Evolutionary conservation across 1,140 invertebrate species (phyloP).

Genomic region (Nasonia vitripennis): DNA sequence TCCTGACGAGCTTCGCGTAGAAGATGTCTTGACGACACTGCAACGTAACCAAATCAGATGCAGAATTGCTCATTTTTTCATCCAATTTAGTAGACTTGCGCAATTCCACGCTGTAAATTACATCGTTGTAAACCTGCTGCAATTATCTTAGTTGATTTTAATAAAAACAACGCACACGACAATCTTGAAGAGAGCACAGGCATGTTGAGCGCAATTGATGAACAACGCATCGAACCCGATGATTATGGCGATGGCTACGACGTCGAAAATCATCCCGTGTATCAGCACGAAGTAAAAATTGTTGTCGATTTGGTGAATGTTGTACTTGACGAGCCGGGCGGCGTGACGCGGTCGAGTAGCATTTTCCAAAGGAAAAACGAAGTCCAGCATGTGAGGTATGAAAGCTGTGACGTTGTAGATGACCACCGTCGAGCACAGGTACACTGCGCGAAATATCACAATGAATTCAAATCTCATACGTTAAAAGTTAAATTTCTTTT

Average conservation of each 20-base stretch:
- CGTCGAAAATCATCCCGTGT: slow-evolving; percentile 17
- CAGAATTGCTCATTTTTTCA: background rate
- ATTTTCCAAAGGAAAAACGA: background rate
- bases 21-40: background rate
- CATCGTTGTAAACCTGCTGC: background rate
- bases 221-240: slow-evolving; percentile 18
- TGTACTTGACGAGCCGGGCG: background rate
- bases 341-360: background rate
- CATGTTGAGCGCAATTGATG: slow-evolving; percentile 10
- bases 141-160: background rate
- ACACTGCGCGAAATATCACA: background rate
- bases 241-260: background rate
- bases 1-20: background rate
- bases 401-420: background rate
- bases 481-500: background rate
- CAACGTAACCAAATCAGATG: background rate
- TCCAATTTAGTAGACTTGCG: background rate
- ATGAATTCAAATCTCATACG: background rate
- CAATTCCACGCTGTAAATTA: background rate
- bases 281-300: background rate
- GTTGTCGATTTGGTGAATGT: background rate
- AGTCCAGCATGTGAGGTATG: slow-evolving; percentile 10
- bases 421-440: background rate
- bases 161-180: slow-evolving; percentile 1
- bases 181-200: slow-evolving; percentile 40